Evolutionary conservation across 2,888 invertebrate genomes (phyloP).

Genomic region (Xiphydria camelus): DNA sequence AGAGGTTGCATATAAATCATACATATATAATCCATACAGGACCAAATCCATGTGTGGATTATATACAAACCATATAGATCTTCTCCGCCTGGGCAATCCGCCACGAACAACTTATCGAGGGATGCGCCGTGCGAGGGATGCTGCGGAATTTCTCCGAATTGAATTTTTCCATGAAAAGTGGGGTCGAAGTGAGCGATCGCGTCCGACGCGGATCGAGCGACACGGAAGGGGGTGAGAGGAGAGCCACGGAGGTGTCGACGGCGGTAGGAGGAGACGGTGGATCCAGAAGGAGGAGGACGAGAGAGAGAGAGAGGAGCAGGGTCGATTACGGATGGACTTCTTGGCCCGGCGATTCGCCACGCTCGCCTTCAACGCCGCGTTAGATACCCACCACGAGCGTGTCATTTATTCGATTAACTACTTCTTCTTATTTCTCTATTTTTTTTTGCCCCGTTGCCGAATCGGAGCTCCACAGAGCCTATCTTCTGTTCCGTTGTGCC

Average conservation of each 20-base stretch:
- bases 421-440: constrained; percentile 21
- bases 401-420: constrained; percentile 46
- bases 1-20: no score
- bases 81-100: no score
- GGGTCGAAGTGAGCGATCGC: neutral
- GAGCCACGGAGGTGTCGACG: no score
- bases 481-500: constrained; percentile 25
- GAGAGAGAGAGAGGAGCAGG: neutral
- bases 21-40: no score
- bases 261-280: no score
- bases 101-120: no score
- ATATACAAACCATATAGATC: no score
- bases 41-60: no score
- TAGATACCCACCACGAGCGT: constrained; percentile 34
- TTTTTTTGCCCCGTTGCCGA: constrained; percentile 10
- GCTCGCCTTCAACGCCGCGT: constrained; percentile 23
- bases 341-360: constrained; percentile 27
- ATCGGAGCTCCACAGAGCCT: constrained; percentile 7
- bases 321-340: constrained; percentile 1
- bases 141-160: no score
- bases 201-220: neutral
- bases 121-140: no score
- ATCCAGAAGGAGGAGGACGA: neutral
- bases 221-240: no score
- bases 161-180: neutral